Evolutionary conservation across 2,797 vertebrate genomes (phyloP), one percentile per base, ranked within the genome.

Genomic region (Platalea minor): DNA sequence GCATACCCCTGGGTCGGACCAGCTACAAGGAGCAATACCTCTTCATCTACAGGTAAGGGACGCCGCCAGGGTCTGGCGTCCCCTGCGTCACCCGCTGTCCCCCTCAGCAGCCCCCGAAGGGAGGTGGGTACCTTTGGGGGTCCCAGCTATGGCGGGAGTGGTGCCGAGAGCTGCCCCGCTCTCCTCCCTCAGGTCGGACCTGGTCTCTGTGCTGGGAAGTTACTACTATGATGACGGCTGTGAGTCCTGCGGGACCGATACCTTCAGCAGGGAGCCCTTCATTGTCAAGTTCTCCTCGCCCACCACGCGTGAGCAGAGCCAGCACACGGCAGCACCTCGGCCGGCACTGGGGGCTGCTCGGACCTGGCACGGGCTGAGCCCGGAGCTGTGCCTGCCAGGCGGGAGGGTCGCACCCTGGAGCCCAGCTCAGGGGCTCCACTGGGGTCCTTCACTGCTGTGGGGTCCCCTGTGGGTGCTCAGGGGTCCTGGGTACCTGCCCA

Each of bases 1-100:
- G 99, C 48, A 92, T 98, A 19, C 98, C 98, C 0, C 96, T 99
- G 92, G 99, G 99, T 7, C 98, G 98, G 56, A 97, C 17, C 96
- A 90, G 87, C 83, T 99, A 99, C 69, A 99, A 97, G 93, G 99
- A 99, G 93, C 98, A 98, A 91, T 99, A 99, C 61, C 98, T 99
- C 67, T 99, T 98, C 57, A 46, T 99, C 79, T 99, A 98, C 98
- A 99, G 98, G 99, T 99, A 83, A 70, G 19, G 28, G 21, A 13
- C n/a, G 35, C 17, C 2, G 0, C 46, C 29, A 69, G 20, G 31
- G 15, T 18, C 31, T 0, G 1, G 51, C 0, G 2, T 51, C 19
- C 35, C 45, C 26, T 0, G 0, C 7, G 4, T 33, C 54, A 74
- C 28, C 69, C 2, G 2, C 37, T 61, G 33, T 51, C 41, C 46